Evolutionary conservation across 2,113 vertebrate species (phyloP).

Genomic region (Lota lota): DNA sequence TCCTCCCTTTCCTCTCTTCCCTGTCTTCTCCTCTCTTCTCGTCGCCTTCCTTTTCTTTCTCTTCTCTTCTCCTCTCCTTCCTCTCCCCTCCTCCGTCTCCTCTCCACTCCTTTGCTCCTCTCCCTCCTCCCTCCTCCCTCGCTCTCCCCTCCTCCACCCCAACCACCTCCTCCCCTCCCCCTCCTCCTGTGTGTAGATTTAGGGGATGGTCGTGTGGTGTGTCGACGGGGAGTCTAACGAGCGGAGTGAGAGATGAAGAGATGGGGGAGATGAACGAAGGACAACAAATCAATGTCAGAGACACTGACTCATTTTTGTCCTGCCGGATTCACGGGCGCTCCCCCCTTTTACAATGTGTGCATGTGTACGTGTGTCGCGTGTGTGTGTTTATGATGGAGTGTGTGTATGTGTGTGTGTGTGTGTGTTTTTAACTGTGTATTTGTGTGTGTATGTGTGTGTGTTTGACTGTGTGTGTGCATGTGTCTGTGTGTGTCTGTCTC

Average conservation of each 20-base stretch:
- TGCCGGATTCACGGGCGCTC: conserved; percentile 55
- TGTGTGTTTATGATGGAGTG: conserved; percentile 40
- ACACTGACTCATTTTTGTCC: conserved; percentile 50
- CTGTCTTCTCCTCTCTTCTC: neutral
- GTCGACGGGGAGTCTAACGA: conserved; percentile 64
- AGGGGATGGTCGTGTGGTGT: conserved; percentile 56
- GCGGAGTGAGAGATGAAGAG: conserved; percentile 56
- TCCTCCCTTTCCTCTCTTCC: neutral
- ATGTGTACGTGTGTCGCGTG: neutral
- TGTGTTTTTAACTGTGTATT: conserved; percentile 10
- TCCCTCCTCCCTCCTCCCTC: no score
- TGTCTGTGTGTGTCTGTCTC: conserved; percentile 53
- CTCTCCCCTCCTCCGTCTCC: no score
- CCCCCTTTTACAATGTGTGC: conserved; percentile 18
- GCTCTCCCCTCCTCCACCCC: neutral
- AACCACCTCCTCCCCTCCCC: neutral
- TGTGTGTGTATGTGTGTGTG: conserved; percentile 1
- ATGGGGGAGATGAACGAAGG: conserved; percentile 47
- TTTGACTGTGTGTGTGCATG: conserved; percentile 18
- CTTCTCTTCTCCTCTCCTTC: no score
- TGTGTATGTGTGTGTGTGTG: conserved; percentile 16
- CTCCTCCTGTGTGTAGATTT: conserved; percentile 35
- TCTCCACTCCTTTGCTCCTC: no score
- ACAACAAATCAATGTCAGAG: conserved; percentile 71
- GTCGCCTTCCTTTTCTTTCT: no score